Evolutionary conservation across 2,797 vertebrate species (phyloP), one percentile per base, ranked within the genome.

Genomic region (Sebastes cheni): DNA sequence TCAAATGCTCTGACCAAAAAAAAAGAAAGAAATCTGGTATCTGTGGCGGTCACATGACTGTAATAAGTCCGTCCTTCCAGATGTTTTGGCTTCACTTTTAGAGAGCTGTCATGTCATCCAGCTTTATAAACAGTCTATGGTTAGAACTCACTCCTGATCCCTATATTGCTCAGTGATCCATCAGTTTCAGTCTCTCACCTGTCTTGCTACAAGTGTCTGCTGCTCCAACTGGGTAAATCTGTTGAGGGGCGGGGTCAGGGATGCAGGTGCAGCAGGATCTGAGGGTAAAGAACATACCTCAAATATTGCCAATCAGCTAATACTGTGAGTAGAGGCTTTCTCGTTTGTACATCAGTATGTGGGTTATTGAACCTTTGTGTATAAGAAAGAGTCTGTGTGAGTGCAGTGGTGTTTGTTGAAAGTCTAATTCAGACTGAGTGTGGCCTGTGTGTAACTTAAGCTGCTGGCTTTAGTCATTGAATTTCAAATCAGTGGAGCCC

Each of bases 191-290:
- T 16, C 18, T 27, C 84, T 88, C 69, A 93, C 92, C 94, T 82
- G 87, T 87, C 82, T 73, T 88, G 42, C 54, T 84, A 46, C 81
- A 78, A 7, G 58, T 10, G 12, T 94, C 91, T 2, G 93, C 89
- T 11, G 60, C 67, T 62, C 82, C 77, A 1, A 42, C 8, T 34
- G 85, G 72, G 8, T 78, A n/a, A 3, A 20, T 59, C 1, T 70
- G 74, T 16, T 76, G 85, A 29, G 11, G 67, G 42, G 52, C 4
- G 7, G 82, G 66, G 8, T 72, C 77, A 11, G 69, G 29, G 66
- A 79, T 60, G 83, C 93, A 95, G 72, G 86, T 92, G 80, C 94
- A 95, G 64, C 6, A 10, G 56, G 87, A 90, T 75, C 95, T 96
- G 72, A 36, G 23, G 32, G 62, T 39, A 70, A 29, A 42, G 22